phyloP scores from a whole-genome alignment of 2,888 invertebrate species.

The Lithophane ornitopus region DNA sequence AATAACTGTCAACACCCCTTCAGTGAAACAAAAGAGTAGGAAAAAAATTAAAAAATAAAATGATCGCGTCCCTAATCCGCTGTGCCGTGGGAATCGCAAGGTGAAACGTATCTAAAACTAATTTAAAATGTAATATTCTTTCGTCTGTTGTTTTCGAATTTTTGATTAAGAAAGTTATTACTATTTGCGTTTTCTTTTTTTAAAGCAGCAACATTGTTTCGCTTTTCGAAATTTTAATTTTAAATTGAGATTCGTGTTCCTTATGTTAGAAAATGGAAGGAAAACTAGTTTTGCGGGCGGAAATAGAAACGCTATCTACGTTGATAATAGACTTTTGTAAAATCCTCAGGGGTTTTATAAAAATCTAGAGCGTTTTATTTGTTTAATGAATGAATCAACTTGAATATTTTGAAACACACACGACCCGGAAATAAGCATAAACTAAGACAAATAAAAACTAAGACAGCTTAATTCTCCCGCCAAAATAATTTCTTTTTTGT shows the following conservation, averaged over 20 bases:
- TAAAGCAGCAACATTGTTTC: constrained; percentile 21
- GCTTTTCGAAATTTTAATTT: constrained; percentile 36
- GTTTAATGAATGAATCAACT: constrained; percentile 2
- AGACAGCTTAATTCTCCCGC: constrained; percentile 34
- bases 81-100: constrained; percentile 89
- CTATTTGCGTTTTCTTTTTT: constrained; percentile 62
- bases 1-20: constrained; percentile 91
- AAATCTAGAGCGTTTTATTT: not conserved
- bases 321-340: not conserved
- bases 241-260: constrained; percentile 33
- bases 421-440: constrained; percentile 23
- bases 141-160: constrained; percentile 80
- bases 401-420: constrained; percentile 16
- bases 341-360: not conserved
- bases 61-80: constrained; percentile 83
- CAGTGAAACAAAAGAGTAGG: constrained; percentile 85
- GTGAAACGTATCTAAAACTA: constrained; percentile 89
- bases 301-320: not conserved
- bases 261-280: constrained; percentile 15
- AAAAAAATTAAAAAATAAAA: constrained; percentile 84
- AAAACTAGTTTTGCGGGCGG: constrained; percentile 19
- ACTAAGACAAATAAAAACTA: constrained; percentile 15
- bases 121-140: constrained; percentile 90
- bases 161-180: constrained; percentile 72
- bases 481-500: constrained; percentile 32